phyloP scores from a whole-genome alignment of 2,113 vertebrate genomes.

The Mola mola region DNA sequence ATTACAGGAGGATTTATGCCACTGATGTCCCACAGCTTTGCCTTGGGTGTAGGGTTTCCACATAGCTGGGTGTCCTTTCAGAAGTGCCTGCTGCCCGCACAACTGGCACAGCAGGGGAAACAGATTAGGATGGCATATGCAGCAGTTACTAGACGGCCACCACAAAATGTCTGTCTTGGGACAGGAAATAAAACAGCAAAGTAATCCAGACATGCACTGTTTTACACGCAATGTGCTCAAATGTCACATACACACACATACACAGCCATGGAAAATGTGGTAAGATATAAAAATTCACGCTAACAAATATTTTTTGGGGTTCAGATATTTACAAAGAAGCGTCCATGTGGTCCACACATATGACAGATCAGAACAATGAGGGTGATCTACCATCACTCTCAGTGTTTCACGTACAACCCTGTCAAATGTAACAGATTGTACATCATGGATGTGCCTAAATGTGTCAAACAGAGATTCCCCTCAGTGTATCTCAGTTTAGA shows the following conservation, averaged over 20 bases:
- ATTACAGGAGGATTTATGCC: constrained; percentile 71
- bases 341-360: too few relatives aligned
- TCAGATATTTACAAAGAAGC: too few relatives aligned
- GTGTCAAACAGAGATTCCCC: too few relatives aligned
- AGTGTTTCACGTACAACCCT: too few relatives aligned
- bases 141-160: constrained; percentile 58
- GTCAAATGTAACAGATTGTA: too few relatives aligned
- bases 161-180: constrained; percentile 64
- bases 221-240: constrained; percentile 19
- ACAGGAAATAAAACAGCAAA: constrained; percentile 67
- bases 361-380: too few relatives aligned
- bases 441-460: too few relatives aligned
- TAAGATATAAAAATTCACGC: too few relatives aligned
- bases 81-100: constrained; percentile 61
- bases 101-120: constrained; percentile 70
- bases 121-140: constrained; percentile 74
- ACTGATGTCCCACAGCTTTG: constrained; percentile 41
- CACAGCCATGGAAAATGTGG: neutral
- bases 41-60: constrained; percentile 53
- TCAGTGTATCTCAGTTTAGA: too few relatives aligned
- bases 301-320: too few relatives aligned
- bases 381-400: too few relatives aligned
- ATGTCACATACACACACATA: constrained; percentile 7
- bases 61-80: constrained; percentile 60
- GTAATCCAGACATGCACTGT: constrained; percentile 47